Evolutionary conservation across 1,140 invertebrate species (phyloP).

Genomic region (Laodelphax striatellus): DNA sequence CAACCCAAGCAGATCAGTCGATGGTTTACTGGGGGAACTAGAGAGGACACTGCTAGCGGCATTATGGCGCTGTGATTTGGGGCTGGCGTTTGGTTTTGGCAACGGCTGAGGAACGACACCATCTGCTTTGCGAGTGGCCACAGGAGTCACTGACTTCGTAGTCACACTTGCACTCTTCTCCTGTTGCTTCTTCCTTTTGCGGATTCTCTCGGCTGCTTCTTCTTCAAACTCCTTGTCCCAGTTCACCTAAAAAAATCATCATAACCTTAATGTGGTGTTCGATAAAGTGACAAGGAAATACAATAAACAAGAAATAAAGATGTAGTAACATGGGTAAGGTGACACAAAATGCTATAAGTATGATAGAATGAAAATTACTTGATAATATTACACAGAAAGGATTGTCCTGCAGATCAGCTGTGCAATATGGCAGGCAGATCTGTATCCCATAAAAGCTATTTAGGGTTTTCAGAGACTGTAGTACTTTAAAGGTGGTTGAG

Average conservation of each 20-base stretch:
- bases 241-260: slow-evolving; percentile 33
- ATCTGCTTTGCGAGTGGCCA: slow-evolving; percentile 8
- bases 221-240: slow-evolving; percentile 81
- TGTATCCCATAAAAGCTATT: too few species aligned
- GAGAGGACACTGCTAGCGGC: slow-evolving; percentile 27
- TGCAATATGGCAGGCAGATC: too few species aligned
- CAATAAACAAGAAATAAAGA: too few species aligned
- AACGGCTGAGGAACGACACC: slow-evolving; percentile 32
- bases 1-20: slow-evolving; percentile 43
- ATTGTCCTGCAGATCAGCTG: too few species aligned
- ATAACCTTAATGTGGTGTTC: background rate
- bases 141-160: too few species aligned
- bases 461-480: too few species aligned
- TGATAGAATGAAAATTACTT: too few species aligned
- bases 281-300: too few species aligned
- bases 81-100: slow-evolving; percentile 46
- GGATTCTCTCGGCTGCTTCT: slow-evolving; percentile 67
- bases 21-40: slow-evolving; percentile 18
- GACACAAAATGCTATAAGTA: too few species aligned
- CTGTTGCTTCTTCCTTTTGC: slow-evolving; percentile 53
- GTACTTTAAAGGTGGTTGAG: too few species aligned
- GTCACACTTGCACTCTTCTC: background rate
- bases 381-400: too few species aligned
- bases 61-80: slow-evolving; percentile 44
- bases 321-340: too few species aligned